A percentile compares a stretch with the other conserved stretches of the same genome.
These are phyloP conservation scores for Sebastes steindachneri DNA, from an alignment of 2,797 vertebrate species.

Conservation along the genomic window DNA sequence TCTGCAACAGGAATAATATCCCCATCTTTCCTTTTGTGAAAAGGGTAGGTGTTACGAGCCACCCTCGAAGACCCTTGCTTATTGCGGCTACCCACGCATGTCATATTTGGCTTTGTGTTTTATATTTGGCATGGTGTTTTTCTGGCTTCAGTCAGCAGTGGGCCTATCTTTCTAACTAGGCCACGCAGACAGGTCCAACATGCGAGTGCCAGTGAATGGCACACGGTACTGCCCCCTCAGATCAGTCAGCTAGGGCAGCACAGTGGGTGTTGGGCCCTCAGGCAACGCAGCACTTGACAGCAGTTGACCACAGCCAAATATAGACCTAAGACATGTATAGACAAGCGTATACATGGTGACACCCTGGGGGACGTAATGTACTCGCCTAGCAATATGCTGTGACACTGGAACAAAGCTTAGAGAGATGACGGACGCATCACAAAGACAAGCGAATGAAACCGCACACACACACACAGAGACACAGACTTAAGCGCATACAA, in stretches of 20 bases:
- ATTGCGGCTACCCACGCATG: conserved; percentile 38
- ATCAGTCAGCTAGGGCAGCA: conserved; percentile 65
- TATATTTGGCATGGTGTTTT: conserved; percentile 34
- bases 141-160: conserved; percentile 27
- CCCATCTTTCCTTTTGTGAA: conserved; percentile 24
- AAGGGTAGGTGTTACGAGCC: conserved; percentile 40
- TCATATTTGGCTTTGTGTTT: conserved; percentile 49
- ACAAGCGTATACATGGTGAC: conserved; percentile 59
- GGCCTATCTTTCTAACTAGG: conserved; percentile 61
- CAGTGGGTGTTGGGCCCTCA: conserved; percentile 64
- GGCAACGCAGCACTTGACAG: conserved; percentile 72
- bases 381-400: conserved; percentile 51
- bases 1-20: conserved; percentile 47
- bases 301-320: conserved; percentile 74
- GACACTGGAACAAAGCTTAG: conserved; percentile 55
- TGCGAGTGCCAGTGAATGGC: conserved; percentile 62
- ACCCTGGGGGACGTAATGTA: conserved; percentile 57
- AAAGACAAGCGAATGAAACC: conserved; percentile 17
- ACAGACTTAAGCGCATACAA: not conserved
- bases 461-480: not conserved
- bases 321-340: conserved; percentile 67
- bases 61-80: conserved; percentile 40
- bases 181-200: conserved; percentile 64
- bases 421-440: conserved; percentile 28
- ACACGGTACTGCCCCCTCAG: conserved; percentile 68